Evolutionary conservation across 2,797 vertebrate genomes (phyloP).

Genomic region (Schizopygopsis malacanthus): DNA sequence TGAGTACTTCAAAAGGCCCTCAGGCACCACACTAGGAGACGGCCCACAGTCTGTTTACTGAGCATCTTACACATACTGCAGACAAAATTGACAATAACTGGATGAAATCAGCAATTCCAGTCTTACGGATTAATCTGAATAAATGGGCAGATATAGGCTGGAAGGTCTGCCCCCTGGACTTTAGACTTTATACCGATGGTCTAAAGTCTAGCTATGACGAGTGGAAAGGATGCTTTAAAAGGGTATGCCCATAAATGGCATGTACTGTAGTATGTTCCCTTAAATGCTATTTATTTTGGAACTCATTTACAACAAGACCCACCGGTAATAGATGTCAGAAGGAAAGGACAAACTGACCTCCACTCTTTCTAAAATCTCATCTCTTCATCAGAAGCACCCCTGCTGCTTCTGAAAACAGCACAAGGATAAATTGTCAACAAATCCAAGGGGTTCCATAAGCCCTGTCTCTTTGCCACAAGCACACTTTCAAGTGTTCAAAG

Average conservation of each 20-base stretch:
- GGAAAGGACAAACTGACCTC: slow-evolving; percentile 33
- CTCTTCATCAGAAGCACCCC: slow-evolving; percentile 22
- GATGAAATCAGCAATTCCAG: neutral
- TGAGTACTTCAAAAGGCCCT: neutral
- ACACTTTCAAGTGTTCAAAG: slow-evolving; percentile 25
- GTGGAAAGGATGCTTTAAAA: slow-evolving; percentile 6
- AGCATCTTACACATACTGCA: neutral
- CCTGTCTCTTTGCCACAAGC: neutral
- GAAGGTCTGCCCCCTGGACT: neutral
- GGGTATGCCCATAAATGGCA: neutral
- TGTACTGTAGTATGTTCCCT: slow-evolving; percentile 1
- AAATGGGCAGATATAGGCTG: neutral
- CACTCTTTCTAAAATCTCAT: slow-evolving; percentile 9
- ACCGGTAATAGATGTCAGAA: neutral
- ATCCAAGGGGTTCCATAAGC: slow-evolving; percentile 29
- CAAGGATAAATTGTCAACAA: slow-evolving; percentile 27
- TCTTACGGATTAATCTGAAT: neutral
- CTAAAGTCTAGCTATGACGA: neutral
- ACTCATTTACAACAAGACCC: neutral
- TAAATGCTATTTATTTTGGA: neutral
- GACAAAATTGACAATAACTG: neutral
- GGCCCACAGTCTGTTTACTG: neutral
- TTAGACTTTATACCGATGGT: neutral
- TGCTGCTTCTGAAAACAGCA: neutral
- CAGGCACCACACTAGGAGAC: neutral